Conservation (phyloP, 2,113 vertebrate species). For the Sardina pilchardus region DNA sequence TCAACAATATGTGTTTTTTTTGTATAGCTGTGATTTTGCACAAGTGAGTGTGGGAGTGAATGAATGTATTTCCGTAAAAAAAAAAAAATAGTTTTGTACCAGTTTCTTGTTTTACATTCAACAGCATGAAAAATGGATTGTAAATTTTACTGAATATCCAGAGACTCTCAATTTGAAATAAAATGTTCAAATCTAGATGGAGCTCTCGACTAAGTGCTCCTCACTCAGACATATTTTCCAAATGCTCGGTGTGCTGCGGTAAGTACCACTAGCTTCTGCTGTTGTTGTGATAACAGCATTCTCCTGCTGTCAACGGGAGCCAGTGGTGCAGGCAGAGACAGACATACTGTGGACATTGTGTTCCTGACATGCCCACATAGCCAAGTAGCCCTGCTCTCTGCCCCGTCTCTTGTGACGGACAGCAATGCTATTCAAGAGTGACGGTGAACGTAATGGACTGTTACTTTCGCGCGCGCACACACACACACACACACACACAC, state of each 20-base stretch:
- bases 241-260: neutral
- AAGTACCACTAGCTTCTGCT: neutral
- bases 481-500: too few species aligned
- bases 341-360: conserved; percentile 14
- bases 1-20: neutral
- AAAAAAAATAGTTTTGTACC: neutral
- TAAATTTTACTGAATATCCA: neutral
- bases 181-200: neutral
- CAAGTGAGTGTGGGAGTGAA: neutral
- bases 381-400: neutral
- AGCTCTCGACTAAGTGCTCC: neutral
- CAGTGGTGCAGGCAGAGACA: neutral
- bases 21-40: neutral
- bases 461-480: neutral
- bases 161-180: neutral
- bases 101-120: neutral
- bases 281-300: conserved; percentile 18
- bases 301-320: conserved; percentile 17
- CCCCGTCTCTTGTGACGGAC: neutral
- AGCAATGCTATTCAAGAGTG: neutral
- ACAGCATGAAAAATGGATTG: neutral
- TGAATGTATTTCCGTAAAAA: neutral
- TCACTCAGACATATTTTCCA: neutral
- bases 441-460: neutral
- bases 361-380: neutral